These are phyloP conservation scores for Clinocottus analis DNA, from an alignment of 2,113 vertebrate genomes.

Conservation along the genomic window DNA sequence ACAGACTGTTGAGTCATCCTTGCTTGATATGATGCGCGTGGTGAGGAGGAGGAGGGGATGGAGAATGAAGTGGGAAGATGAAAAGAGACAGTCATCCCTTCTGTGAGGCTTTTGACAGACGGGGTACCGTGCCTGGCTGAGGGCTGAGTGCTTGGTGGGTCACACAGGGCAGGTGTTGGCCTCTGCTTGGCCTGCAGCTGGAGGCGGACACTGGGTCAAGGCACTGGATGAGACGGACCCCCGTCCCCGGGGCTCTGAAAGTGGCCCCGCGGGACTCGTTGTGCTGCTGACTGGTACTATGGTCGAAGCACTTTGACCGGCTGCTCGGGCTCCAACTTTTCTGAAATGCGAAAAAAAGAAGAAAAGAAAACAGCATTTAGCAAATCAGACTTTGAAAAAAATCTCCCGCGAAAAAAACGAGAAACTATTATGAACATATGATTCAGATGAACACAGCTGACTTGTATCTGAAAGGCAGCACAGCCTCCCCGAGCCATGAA, in stretches of 20 bases:
- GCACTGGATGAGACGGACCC: constrained; percentile 93
- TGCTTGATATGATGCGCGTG: constrained; percentile 25
- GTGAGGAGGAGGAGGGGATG: constrained; percentile 40
- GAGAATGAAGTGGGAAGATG: background rate
- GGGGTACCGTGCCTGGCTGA: constrained; percentile 67
- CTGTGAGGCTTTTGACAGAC: constrained; percentile 25
- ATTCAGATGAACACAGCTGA: background rate
- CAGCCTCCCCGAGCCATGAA: background rate
- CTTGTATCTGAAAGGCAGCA: background rate
- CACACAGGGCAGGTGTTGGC: constrained; percentile 77
- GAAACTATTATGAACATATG: background rate
- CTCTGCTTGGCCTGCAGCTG: constrained; percentile 75
- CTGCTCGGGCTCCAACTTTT: constrained; percentile 83
- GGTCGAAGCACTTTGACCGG: constrained; percentile 84
- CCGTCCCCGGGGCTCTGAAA: constrained; percentile 75
- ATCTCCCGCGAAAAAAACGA: background rate
- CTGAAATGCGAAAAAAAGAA: constrained; percentile 56
- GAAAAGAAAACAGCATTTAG: background rate
- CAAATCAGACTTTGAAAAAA: background rate
- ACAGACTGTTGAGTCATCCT: constrained; percentile 61
- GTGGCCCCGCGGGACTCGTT: constrained; percentile 64
- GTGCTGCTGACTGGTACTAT: constrained; percentile 78
- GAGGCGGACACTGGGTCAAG: constrained; percentile 92
- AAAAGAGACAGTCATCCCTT: constrained; percentile 31
- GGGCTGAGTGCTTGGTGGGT: constrained; percentile 68